Conservation (phyloP, 2,113 vertebrate species). For the Morone saxatilis region DNA sequence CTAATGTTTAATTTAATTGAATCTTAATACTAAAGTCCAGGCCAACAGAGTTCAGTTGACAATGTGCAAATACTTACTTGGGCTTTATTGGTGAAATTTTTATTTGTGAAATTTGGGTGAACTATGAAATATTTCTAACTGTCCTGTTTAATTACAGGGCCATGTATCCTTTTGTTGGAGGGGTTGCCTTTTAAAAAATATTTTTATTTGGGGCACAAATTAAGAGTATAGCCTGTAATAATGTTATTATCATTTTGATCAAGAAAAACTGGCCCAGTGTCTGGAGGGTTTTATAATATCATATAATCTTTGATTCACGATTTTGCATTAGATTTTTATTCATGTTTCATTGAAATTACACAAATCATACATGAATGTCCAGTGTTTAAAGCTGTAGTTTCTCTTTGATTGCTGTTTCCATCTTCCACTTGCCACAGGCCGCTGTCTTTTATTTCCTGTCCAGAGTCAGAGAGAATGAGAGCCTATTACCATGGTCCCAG, state of each 20-base stretch:
- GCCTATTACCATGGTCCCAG: constrained; percentile 17
- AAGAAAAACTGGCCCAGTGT: neutral
- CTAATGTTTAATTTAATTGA: no score
- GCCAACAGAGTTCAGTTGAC: no score
- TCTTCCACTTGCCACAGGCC: constrained; percentile 1
- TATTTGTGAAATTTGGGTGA: no score
- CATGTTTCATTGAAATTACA: neutral
- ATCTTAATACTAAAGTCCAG: no score
- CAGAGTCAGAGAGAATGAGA: constrained; percentile 29
- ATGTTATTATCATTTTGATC: neutral
- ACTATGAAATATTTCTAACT: no score
- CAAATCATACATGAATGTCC: neutral
- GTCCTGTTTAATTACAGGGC: no score
- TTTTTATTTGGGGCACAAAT: no score
- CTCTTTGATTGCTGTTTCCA: constrained; percentile 4
- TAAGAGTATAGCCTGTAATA: no score
- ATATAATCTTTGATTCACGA: neutral
- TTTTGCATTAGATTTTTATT: neutral
- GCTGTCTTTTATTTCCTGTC: constrained; percentile 27
- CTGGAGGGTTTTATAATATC: neutral
- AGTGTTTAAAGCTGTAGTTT: neutral
- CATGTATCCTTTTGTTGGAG: no score
- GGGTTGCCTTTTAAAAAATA: no score
- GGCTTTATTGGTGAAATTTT: no score
- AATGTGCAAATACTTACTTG: no score